Base-by-base conservation (phyloP, 30 jellyfish, hydroid and myxozoan genomes). In the Hydractinia echinata region DNA sequence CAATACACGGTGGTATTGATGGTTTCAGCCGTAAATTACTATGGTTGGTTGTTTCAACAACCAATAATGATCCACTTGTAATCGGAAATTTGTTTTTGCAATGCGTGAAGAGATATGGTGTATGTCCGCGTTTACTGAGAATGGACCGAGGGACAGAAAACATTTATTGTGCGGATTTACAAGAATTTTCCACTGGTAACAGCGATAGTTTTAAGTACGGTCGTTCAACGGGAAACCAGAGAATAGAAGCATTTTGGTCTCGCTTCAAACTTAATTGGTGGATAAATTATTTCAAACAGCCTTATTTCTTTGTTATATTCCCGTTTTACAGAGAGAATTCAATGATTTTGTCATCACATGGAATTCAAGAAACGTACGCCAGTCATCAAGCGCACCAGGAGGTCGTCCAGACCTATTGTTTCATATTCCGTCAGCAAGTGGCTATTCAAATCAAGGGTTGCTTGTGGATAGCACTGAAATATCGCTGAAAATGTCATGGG, bases 371-470 rank as follows among this genome's bases (percentile, higher is more conserved):
- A 16, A 53, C 16, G 80, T 51, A 53, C 83, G 51, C 44, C 84
- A 76, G 50, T 6, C 74, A n/a, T 64, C 74, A 64, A 64, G 74
- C 39, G 74, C 74, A n/a, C 74, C 74, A 64, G 69, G 69, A 58
- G 19, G 18, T 11, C 19, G 69, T 16, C 69, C 69, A 58, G 74
- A 13, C 8, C 8, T 7, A 64, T 51, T 64, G 19, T 64, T 64
- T 64, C 9, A 64, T 51, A 64, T 64, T 51, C 74, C 74, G 39
- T 9, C 19, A 51, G 19, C 74, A 64, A 51, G 19, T 64, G 74
- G 74, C 8, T 64, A n/a, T 64, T 7, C 39, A 64, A 64, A 64
- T 51, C 9, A 64, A 64, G 74, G 74, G 7, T 3, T 64, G 19
- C 8, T 7, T 64, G 19, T 64, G 19, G 74, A 64, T 64, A 13